A percentile compares a stretch with the other conserved stretches of the same genome.
These are phyloP conservation scores for Leptothorax acervorum DNA, from an alignment of 2,888 invertebrate genomes.

Conservation along the genomic window DNA sequence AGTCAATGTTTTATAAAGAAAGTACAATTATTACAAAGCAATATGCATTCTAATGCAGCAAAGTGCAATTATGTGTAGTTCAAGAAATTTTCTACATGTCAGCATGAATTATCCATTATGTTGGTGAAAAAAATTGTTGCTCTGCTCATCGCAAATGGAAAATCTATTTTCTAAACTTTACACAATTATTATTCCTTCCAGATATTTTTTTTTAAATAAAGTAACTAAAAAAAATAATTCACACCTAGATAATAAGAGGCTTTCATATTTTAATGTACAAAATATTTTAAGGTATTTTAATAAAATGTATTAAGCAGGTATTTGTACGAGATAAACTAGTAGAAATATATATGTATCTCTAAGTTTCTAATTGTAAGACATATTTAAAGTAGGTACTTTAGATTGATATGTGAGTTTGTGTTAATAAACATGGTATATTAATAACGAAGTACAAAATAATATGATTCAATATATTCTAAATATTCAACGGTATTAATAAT, in stretches of 20 bases:
- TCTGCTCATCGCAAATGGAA: constrained; percentile 11
- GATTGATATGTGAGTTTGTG: constrained; percentile 4
- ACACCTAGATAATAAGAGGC: constrained; percentile 41
- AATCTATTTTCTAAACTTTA: constrained; percentile 35
- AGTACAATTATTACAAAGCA: constrained; percentile 21
- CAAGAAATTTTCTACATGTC: not conserved
- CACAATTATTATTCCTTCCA: constrained; percentile 16
- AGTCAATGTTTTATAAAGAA: constrained; percentile 18
- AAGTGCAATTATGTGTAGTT: constrained; percentile 39
- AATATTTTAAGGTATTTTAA: constrained; percentile 50
- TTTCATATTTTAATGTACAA: constrained; percentile 59
- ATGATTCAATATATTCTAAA: not conserved
- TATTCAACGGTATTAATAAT: constrained; percentile 9
- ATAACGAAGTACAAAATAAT: constrained; percentile 15
- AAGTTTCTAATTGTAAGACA: constrained; percentile 1
- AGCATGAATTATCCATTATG: not conserved
- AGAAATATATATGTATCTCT: not conserved
- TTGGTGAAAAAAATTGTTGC: not conserved
- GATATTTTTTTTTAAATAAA: not conserved
- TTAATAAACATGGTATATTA: not conserved
- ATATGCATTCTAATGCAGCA: not conserved
- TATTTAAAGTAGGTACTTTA: constrained; percentile 18
- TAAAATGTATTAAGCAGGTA: constrained; percentile 14
- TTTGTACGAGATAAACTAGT: not conserved
- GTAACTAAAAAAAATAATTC: not conserved